phyloP scores from a whole-genome alignment of 2,888 invertebrate genomes.

The Calameuta idolon region DNA sequence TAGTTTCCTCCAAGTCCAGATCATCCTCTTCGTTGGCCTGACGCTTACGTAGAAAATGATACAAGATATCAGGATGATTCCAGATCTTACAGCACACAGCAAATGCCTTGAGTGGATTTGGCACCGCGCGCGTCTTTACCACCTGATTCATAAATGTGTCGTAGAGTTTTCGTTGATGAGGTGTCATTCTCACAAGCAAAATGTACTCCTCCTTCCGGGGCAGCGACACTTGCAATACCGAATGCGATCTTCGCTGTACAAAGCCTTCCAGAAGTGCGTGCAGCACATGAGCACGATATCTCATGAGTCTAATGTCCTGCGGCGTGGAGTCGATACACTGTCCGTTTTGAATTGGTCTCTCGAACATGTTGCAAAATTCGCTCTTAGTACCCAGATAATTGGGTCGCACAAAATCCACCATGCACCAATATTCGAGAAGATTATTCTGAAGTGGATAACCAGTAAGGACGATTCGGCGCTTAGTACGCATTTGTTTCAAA shows the following conservation, averaged over 20 bases:
- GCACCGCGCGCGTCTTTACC: slow-evolving; percentile 85
- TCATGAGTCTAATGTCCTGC: slow-evolving; percentile 92
- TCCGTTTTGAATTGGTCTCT: slow-evolving; percentile 97
- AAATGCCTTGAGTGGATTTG: slow-evolving; percentile 97
- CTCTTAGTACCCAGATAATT: slow-evolving; percentile 97
- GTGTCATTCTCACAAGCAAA: slow-evolving; percentile 86
- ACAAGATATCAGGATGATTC: slow-evolving; percentile 95
- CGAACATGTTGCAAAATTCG: slow-evolving; percentile 99
- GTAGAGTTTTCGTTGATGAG: slow-evolving; percentile 91
- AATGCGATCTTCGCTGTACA: slow-evolving; percentile 94
- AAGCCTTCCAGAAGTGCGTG: slow-evolving; percentile 95
- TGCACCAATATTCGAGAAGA: slow-evolving; percentile 96
- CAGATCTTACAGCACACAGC: slow-evolving; percentile 99
- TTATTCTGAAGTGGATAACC: slow-evolving; percentile 99
- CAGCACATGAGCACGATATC: slow-evolving; percentile 94
- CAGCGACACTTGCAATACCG: slow-evolving; percentile 90
- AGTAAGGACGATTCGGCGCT: slow-evolving; percentile 93
- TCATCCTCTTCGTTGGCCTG: slow-evolving; percentile 83
- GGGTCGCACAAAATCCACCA: slow-evolving; percentile 98
- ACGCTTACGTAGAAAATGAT: slow-evolving; percentile 87
- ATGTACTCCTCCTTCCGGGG: slow-evolving; percentile 97
- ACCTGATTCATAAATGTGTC: slow-evolving; percentile 94
- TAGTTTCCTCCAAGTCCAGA: slow-evolving; percentile 83
- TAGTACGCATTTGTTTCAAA: slow-evolving; percentile 93
- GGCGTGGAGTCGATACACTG: slow-evolving; percentile 98